A percentile compares a stretch with the other conserved stretches of the same genome.
phyloP scores from a whole-genome alignment of 2,113 vertebrate genomes.

The Cromileptes altivelis region DNA sequence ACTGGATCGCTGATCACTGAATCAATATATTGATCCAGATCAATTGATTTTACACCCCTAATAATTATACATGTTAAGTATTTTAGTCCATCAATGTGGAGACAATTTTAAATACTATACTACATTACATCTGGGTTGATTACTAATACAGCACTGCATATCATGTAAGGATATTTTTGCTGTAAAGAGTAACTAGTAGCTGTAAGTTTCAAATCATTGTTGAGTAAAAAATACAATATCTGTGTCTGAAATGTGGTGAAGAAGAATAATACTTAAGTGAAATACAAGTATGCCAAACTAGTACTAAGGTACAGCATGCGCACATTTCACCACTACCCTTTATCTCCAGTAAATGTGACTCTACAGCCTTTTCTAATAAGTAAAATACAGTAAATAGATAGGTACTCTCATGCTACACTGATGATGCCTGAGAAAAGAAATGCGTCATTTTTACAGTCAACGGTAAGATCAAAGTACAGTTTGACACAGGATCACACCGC shows the following conservation, averaged over 20 bases:
- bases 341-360: neutral
- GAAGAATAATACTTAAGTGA: neutral
- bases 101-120: too few relatives aligned
- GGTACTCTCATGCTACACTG: neutral
- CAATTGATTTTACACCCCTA: too few relatives aligned
- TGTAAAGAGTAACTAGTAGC: neutral
- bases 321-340: neutral
- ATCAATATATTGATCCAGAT: too few relatives aligned
- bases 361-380: neutral
- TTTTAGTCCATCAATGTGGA: too few relatives aligned
- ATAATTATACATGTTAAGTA: too few relatives aligned
- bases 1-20: too few relatives aligned
- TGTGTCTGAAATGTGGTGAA: neutral
- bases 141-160: neutral
- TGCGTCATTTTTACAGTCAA: neutral
- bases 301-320: neutral
- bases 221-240: neutral
- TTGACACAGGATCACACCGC: constrained; percentile 5
- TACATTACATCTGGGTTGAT: too few relatives aligned
- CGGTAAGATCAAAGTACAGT: constrained; percentile 18
- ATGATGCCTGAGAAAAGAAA: constrained; percentile 5
- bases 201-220: neutral
- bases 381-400: neutral
- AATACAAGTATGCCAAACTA: neutral
- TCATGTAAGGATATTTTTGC: neutral